These are phyloP conservation scores for Australoheros facetus DNA, from an alignment of 2,797 vertebrate species.

Conservation along the genomic window DNA sequence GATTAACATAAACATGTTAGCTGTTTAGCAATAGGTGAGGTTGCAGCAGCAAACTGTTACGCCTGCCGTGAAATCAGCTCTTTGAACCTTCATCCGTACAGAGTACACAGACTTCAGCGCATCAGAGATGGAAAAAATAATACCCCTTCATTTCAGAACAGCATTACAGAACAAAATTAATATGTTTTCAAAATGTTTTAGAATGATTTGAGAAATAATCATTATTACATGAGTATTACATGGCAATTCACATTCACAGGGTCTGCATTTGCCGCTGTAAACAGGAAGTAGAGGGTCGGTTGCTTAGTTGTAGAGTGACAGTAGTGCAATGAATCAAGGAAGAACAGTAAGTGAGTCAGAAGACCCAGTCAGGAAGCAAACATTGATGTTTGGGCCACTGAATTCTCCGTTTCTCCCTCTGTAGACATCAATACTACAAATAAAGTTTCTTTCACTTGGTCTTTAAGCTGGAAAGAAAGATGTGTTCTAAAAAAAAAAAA, in stretches of 20 bases:
- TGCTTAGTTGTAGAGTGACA: not conserved
- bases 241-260: not conserved
- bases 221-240: not conserved
- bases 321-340: not conserved
- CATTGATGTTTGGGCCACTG: not conserved
- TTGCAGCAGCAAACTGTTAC: not conserved
- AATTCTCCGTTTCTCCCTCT: not conserved
- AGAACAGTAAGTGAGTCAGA: not conserved
- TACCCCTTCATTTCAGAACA: not conserved
- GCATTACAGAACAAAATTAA: not conserved
- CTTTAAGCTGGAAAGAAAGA: not conserved
- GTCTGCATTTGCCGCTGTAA: not conserved
- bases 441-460: not conserved
- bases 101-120: not conserved
- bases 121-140: not conserved
- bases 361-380: not conserved
- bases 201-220: not conserved
- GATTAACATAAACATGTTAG: not conserved
- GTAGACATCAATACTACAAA: not conserved
- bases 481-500: not conserved
- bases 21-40: not conserved
- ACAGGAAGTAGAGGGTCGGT: slow-evolving; percentile 1
- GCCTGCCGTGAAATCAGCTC: not conserved
- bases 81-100: not conserved
- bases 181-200: not conserved